Percentiles rank a stretch among this genome's conserved stretches.
These are phyloP conservation scores for Tyrophagus putrescentiae DNA, from an alignment of 1,140 invertebrate species.

Conservation along the genomic window DNA sequence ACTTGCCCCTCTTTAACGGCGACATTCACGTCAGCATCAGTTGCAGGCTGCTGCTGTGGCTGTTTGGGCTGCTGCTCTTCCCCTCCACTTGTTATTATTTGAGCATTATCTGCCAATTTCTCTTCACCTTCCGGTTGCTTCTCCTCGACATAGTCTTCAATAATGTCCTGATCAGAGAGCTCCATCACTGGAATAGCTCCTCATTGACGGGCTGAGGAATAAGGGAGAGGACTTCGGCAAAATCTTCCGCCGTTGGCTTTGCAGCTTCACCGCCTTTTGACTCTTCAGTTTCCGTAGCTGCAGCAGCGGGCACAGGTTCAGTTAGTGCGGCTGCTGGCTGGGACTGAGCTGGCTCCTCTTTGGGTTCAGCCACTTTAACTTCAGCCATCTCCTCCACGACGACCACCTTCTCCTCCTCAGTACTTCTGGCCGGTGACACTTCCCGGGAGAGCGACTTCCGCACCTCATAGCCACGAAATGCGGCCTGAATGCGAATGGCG, in stretches of 20 bases:
- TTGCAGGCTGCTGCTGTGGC: too few species aligned
- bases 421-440: slow-evolving; percentile 20
- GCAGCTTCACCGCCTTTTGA: neutral
- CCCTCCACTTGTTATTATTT: too few species aligned
- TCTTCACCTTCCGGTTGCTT: too few species aligned
- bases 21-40: too few species aligned
- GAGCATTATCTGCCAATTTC: too few species aligned
- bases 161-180: neutral
- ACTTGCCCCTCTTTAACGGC: too few species aligned
- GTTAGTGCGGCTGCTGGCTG: neutral
- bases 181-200: neutral
- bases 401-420: neutral
- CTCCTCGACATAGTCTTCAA: too few species aligned
- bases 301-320: neutral
- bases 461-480: slow-evolving; percentile 51
- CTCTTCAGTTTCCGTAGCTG: neutral
- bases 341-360: neutral
- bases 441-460: slow-evolving; percentile 37
- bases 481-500: slow-evolving; percentile 56
- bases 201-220: neutral
- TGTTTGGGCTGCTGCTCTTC: too few species aligned
- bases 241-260: neutral
- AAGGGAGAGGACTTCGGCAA: too few species aligned
- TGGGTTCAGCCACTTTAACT: neutral
- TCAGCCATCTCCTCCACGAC: neutral